Base-by-base conservation (phyloP, 2,797 vertebrate species). In the Atherinosoma microstoma region DNA sequence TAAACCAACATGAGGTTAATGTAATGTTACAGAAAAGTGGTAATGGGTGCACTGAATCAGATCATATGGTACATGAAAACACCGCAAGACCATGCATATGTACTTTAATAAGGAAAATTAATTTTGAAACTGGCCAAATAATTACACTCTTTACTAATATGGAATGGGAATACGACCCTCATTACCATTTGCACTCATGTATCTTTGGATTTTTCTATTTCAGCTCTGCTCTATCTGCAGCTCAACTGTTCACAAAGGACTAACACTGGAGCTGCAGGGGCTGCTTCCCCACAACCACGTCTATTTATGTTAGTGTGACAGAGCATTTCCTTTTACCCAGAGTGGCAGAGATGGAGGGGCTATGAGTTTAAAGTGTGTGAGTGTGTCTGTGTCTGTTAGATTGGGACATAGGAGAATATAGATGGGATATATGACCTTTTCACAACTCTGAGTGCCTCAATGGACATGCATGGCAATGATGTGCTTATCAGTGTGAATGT, bases 251-350 rank as follows among this genome's bases (percentile, higher is more conserved):
- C 61, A 35, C 9, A 79, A 45, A 64, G 58, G 68, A 76, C 67
- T 78, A 64, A 85, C 75, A 70, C 24, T 66, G 27, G 45, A 34
- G 77, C 87, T 70, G 71, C 71, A 54, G 82, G 84, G 83, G 71
- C 64, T 69, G 47, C 56, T 84, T 80, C 75, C 61, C 68, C 56
- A 58, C 32, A 66, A 57, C 58, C 75, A 74, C 20, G 76, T 88
- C 84, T 76, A 35, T 78, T 74, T 57, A 65, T 58, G 78, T 83
- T 86, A 85, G 76, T 34, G 66, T 75, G 83, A 87, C 69, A 29
- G 73, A 70, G 67, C 34, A 45, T 65, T 59, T 35, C 45, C 70
- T 58, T 78, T 68, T 15, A 56, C 47, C 58, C 38, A 58, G 27
- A 67, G 51, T 54, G 64, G 36, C 49, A 68, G 67, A 74, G 69